Evolutionary conservation across 2,888 invertebrate genomes (phyloP).

Genomic region (Cataglyphis altisquamis): DNA sequence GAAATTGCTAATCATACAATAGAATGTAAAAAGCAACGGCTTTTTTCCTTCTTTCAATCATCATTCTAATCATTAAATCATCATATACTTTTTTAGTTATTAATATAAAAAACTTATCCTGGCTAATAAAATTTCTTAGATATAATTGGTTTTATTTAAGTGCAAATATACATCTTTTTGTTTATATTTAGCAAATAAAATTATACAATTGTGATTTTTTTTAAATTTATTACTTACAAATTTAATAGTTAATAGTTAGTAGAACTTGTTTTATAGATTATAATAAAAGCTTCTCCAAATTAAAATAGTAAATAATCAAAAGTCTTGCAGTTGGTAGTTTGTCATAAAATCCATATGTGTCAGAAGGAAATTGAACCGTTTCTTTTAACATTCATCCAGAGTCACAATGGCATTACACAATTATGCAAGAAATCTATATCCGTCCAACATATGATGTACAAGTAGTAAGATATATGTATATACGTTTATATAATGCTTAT

Average conservation of each 20-base stretch:
- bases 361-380: slow-evolving; percentile 32
- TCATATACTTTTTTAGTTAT: background rate
- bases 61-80: background rate
- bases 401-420: slow-evolving; percentile 64
- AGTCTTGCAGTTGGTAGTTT: background rate
- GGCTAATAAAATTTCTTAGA: background rate
- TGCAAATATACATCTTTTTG: background rate
- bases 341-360: background rate
- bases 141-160: background rate
- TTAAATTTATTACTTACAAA: slow-evolving; percentile 8
- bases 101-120: background rate
- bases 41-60: background rate
- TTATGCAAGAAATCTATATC: slow-evolving; percentile 67
- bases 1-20: slow-evolving; percentile 62
- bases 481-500: slow-evolving; percentile 69
- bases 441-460: slow-evolving; percentile 73
- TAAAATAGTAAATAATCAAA: slow-evolving; percentile 1
- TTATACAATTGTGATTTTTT: background rate
- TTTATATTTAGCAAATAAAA: background rate
- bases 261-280: background rate
- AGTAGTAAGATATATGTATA: slow-evolving; percentile 71
- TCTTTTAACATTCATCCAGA: slow-evolving; percentile 41
- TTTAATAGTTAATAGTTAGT: background rate
- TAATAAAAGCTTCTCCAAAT: slow-evolving; percentile 9
- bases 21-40: slow-evolving; percentile 12